Evolutionary conservation across 2,113 vertebrate genomes (phyloP).

Genomic region (Amblyopsis rosae): DNA sequence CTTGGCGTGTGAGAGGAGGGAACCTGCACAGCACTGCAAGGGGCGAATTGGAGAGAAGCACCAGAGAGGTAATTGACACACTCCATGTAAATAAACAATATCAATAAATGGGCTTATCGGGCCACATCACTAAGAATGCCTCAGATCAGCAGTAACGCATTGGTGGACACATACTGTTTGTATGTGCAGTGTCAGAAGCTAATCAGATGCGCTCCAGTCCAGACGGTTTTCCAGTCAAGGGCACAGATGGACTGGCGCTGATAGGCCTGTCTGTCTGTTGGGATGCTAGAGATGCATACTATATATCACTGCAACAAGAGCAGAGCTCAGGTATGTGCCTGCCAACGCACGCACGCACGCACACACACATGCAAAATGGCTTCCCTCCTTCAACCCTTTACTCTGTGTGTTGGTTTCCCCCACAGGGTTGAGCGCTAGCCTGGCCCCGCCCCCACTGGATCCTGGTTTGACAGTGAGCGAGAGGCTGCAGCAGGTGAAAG

Average conservation of each 20-base stretch:
- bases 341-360: not conserved
- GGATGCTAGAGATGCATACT: slow-evolving; percentile 94
- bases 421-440: slow-evolving; percentile 86
- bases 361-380: not conserved
- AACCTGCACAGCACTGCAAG: slow-evolving; percentile 60
- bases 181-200: slow-evolving; percentile 49
- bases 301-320: slow-evolving; percentile 86
- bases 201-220: slow-evolving; percentile 45
- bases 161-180: not conserved
- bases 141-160: not conserved
- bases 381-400: not conserved
- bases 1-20: slow-evolving; percentile 84
- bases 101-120: not conserved
- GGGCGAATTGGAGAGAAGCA: slow-evolving; percentile 80
- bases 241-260: slow-evolving; percentile 78
- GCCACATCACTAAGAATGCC: not conserved
- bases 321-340: slow-evolving; percentile 80
- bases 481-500: slow-evolving; percentile 79
- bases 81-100: not conserved
- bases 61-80: slow-evolving; percentile 79
- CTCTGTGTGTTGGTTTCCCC: slow-evolving; percentile 27
- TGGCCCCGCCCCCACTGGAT: slow-evolving; percentile 90
- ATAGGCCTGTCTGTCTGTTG: slow-evolving; percentile 91
- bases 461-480: slow-evolving; percentile 80
- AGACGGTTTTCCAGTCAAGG: slow-evolving; percentile 83